phyloP scores from a whole-genome alignment of 2,888 invertebrate genomes.

The Encarsia formosa region DNA sequence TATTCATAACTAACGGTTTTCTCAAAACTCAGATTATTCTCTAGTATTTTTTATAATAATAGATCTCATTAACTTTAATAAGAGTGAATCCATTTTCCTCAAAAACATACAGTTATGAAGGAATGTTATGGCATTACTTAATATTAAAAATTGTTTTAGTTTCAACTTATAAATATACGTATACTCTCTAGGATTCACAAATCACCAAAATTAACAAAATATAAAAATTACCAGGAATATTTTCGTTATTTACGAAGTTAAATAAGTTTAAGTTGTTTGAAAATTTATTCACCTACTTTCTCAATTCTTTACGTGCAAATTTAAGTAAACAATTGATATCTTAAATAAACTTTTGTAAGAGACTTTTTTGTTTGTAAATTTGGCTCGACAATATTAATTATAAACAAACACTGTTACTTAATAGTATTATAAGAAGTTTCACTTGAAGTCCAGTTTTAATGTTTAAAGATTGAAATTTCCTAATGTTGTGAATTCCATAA shows the following conservation, averaged over 20 bases:
- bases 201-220: constrained; percentile 45
- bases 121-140: constrained; percentile 44
- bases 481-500: not conserved
- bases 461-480: not conserved
- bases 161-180: constrained; percentile 32
- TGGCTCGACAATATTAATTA: no score
- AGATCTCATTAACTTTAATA: constrained; percentile 45
- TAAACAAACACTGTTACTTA: no score
- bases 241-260: constrained; percentile 5
- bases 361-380: no score
- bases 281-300: not conserved
- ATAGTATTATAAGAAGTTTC: no score
- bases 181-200: constrained; percentile 43
- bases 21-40: no score
- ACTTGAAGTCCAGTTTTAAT: no score
- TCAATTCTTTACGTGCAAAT: constrained; percentile 12
- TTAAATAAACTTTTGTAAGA: constrained; percentile 4
- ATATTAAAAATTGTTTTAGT: constrained; percentile 13
- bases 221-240: constrained; percentile 10
- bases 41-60: no score
- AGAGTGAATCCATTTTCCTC: constrained; percentile 44
- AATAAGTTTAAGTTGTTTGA: constrained; percentile 2
- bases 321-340: not conserved
- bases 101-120: constrained; percentile 31
- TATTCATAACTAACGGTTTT: no score